These are phyloP conservation scores for Aplysina aerophoba DNA, from an alignment of 37 sponge, comb jelly and placozoan species.

Conservation along the genomic window DNA sequence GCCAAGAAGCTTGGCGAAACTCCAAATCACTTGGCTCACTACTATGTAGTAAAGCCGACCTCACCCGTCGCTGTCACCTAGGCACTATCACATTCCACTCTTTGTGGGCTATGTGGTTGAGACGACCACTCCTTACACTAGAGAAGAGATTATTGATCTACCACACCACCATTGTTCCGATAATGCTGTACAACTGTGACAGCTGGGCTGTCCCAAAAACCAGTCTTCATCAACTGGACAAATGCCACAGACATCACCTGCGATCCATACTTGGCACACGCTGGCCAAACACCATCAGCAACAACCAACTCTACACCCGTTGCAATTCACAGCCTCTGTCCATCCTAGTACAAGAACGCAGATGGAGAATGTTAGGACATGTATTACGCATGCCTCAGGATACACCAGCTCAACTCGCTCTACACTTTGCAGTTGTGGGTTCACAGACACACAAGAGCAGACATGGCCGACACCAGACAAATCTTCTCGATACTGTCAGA, in stretches of 20 bases:
- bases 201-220: slow-evolving; percentile 37
- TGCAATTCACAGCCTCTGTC: slow-evolving; percentile 26
- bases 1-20: slow-evolving; percentile 17
- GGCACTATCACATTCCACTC: slow-evolving; percentile 21
- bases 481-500: slow-evolving; percentile 22
- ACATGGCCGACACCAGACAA: slow-evolving; percentile 35
- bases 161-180: slow-evolving; percentile 14
- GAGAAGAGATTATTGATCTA: slow-evolving; percentile 27
- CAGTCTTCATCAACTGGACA: slow-evolving; percentile 26
- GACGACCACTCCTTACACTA: slow-evolving; percentile 27
- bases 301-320: slow-evolving; percentile 30
- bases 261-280: slow-evolving; percentile 29
- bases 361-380: slow-evolving; percentile 39
- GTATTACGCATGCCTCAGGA: slow-evolving; percentile 30
- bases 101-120: slow-evolving; percentile 21
- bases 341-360: slow-evolving; percentile 31
- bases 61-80: slow-evolving; percentile 30
- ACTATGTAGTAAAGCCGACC: slow-evolving; percentile 16
- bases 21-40: slow-evolving; percentile 33
- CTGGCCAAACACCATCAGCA: slow-evolving; percentile 36
- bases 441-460: slow-evolving; percentile 23
- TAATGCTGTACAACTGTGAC: slow-evolving; percentile 41
- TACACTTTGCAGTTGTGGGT: slow-evolving; percentile 39
- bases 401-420: slow-evolving; percentile 20
- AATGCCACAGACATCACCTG: slow-evolving; percentile 36